Conservation (phyloP, 2,113 vertebrate species). For the human region DNA sequence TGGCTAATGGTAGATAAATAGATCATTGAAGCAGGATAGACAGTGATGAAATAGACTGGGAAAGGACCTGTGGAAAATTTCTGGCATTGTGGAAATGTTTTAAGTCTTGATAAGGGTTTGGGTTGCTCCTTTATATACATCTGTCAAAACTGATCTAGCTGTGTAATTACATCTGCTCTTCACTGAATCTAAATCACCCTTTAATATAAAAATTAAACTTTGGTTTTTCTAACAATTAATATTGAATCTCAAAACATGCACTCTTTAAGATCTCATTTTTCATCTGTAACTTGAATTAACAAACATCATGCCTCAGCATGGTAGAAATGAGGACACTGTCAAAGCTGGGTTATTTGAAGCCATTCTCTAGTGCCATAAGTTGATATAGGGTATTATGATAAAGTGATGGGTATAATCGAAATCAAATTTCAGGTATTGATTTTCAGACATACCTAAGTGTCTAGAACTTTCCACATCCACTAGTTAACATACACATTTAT, state of each 20-base stretch:
- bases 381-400: neutral
- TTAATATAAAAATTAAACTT: neutral
- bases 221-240: neutral
- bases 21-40: neutral
- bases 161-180: neutral
- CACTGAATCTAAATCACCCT: neutral
- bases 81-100: neutral
- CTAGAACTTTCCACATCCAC: neutral
- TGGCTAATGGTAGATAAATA: neutral
- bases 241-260: neutral
- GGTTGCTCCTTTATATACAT: neutral
- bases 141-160: neutral
- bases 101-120: neutral
- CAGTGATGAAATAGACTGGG: neutral
- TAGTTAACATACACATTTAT: neutral
- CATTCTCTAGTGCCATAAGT: neutral
- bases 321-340: neutral
- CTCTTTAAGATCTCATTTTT: slow-evolving; percentile 16
- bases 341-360: neutral
- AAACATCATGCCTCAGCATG: neutral
- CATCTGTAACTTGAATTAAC: neutral
- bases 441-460: neutral
- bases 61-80: neutral
- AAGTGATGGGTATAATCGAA: neutral
- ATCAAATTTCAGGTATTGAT: neutral